Conservation (phyloP, 2,113 vertebrate species). For the Mystacornis crossleyi region DNA sequence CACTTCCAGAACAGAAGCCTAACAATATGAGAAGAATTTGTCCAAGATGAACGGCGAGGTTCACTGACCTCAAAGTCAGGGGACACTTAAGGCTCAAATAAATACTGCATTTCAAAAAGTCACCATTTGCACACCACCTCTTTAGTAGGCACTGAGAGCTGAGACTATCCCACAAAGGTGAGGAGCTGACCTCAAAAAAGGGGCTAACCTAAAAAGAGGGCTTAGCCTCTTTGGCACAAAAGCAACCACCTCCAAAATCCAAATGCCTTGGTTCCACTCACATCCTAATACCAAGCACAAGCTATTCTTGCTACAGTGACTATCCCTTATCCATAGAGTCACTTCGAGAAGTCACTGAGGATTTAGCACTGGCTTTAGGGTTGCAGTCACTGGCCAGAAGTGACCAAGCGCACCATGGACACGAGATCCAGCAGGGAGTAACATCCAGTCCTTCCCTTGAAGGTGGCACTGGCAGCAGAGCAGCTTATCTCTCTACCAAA, state of each 20-base stretch:
- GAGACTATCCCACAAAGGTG: background rate
- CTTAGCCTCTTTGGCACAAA: background rate
- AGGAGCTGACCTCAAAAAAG: background rate
- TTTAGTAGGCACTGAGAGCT: background rate
- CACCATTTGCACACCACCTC: background rate
- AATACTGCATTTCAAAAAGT: background rate
- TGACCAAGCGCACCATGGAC: fast-evolving
- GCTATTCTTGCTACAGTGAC: background rate
- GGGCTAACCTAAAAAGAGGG: background rate
- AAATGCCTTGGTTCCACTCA: background rate
- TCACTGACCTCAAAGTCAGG: background rate
- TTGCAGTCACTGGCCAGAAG: background rate
- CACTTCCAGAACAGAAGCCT: background rate
- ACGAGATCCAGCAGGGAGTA: background rate
- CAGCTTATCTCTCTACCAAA: background rate
- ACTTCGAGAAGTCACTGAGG: background rate
- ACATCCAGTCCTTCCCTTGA: background rate
- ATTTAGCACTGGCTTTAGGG: background rate
- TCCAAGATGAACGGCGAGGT: background rate
- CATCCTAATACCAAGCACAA: background rate
- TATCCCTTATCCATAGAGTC: background rate
- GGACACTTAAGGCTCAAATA: background rate
- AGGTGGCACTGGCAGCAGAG: background rate
- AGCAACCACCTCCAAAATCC: background rate
- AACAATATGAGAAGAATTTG: background rate